Evolutionary conservation across 2,797 vertebrate species (phyloP).

Genomic region (Staurois parvus): DNA sequence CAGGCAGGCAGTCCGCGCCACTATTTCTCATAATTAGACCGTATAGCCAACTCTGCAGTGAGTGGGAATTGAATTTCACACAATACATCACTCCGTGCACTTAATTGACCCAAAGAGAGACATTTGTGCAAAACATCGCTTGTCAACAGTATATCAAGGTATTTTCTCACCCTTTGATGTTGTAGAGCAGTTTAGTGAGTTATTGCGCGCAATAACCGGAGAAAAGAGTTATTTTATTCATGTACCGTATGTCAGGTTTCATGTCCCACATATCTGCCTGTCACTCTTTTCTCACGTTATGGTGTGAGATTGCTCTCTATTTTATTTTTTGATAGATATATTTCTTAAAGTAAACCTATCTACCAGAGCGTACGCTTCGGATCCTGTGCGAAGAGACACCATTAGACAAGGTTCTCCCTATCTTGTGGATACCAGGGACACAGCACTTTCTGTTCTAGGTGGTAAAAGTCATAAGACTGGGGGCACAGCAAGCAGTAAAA

Average conservation of each 20-base stretch:
- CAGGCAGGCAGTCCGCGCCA: neutral
- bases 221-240: constrained; percentile 11
- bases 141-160: constrained; percentile 30
- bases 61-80: constrained; percentile 10
- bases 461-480: no score
- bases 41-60: neutral
- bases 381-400: no score
- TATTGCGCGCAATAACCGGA: constrained; percentile 19
- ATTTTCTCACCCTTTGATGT: constrained; percentile 19
- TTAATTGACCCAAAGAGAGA: constrained; percentile 53
- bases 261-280: constrained; percentile 25
- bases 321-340: neutral
- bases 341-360: neutral
- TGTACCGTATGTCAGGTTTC: constrained; percentile 19
- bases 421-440: no score
- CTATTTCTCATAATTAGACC: constrained; percentile 15
- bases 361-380: no score
- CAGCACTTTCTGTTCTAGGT: no score
- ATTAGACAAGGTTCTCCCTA: no score
- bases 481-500: no score
- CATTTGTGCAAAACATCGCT: constrained; percentile 40
- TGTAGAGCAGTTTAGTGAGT: constrained; percentile 28
- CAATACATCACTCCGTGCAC: constrained; percentile 4
- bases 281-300: neutral
- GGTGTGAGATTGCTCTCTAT: constrained; percentile 3